Evolutionary conservation across 30 jellyfish, hydroid and myxozoan species (phyloP).

Genomic region (Sanderia malayensis): DNA sequence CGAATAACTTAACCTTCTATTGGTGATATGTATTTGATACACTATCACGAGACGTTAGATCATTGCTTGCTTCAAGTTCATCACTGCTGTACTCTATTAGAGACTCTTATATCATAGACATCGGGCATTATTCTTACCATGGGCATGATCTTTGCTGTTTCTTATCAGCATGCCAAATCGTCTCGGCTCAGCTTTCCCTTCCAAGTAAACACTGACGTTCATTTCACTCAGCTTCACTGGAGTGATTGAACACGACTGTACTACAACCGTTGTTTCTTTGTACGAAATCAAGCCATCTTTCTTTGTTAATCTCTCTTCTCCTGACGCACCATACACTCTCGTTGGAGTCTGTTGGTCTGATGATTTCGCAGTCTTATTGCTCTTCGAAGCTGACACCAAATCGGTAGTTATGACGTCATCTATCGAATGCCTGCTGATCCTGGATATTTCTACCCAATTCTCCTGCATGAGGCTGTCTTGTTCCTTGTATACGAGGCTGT

Average conservation of each 20-base stretch:
- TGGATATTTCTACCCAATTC: background rate
- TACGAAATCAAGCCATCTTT: background rate
- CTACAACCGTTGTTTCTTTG: background rate
- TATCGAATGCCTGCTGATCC: background rate
- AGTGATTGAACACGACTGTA: background rate
- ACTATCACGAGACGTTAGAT: background rate
- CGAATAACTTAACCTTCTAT: background rate
- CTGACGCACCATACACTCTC: too few species aligned
- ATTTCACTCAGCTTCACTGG: background rate
- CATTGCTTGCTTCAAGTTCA: background rate
- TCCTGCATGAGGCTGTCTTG: background rate
- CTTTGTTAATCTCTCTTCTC: too few species aligned
- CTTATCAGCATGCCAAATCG: background rate
- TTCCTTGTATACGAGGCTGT: background rate
- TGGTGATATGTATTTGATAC: background rate
- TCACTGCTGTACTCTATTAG: background rate
- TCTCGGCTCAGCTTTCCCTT: background rate
- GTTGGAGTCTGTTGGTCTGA: background rate
- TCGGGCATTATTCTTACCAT: background rate
- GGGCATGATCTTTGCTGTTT: background rate
- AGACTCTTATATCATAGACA: too few species aligned
- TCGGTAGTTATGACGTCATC: background rate
- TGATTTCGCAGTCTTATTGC: background rate
- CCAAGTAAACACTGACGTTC: background rate
- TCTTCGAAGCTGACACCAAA: too few species aligned